Evolutionary conservation across 1,140 invertebrate species (phyloP).

Genomic region (Physella acuta): DNA sequence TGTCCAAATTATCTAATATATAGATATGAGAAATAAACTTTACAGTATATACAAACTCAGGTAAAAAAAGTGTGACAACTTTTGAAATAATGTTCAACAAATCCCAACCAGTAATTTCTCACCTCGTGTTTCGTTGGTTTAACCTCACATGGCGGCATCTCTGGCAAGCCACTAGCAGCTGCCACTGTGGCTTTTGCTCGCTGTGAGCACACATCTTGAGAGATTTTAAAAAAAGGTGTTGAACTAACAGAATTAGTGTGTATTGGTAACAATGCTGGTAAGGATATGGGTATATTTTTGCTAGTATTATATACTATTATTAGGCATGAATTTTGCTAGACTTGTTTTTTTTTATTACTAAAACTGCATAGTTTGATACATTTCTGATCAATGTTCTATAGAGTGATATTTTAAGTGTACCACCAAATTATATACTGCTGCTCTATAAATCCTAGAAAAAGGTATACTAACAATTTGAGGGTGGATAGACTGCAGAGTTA

Average conservation of each 20-base stretch:
- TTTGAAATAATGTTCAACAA: not conserved
- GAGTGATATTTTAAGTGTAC: no score
- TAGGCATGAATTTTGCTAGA: no score
- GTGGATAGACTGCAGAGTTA: no score
- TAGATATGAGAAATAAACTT: not conserved
- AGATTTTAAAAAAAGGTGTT: not conserved
- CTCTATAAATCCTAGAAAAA: no score
- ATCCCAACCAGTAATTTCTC: not conserved
- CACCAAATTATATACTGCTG: no score
- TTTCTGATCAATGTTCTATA: no score
- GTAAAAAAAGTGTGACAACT: not conserved
- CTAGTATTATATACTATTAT: no score
- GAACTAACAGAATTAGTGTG: not conserved
- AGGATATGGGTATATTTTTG: no score
- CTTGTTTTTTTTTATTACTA: no score
- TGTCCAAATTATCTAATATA: not conserved
- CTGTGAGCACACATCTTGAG: not conserved
- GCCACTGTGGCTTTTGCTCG: slow-evolving; percentile 1
- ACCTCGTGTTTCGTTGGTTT: slow-evolving; percentile 48
- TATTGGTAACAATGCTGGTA: not conserved
- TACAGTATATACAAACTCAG: not conserved
- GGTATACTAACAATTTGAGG: no score
- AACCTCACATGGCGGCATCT: slow-evolving; percentile 52
- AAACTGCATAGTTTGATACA: no score
- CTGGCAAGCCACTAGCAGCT: slow-evolving; percentile 5